These are phyloP conservation scores for Tiliacea aurago DNA, from an alignment of 2,888 invertebrate species.

Conservation along the genomic window DNA sequence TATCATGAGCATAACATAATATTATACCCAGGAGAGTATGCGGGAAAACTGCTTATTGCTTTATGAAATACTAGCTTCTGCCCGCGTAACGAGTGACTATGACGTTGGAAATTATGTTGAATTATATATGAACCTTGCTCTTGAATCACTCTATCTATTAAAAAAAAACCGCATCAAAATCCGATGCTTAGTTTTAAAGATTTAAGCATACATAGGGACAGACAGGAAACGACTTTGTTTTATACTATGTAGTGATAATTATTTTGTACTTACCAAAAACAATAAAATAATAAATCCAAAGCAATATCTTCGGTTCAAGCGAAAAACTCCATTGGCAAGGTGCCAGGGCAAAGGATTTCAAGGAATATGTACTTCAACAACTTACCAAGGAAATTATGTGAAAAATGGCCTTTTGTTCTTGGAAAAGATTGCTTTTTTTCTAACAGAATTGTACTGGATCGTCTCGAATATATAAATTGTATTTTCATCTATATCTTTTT, in stretches of 20 bases:
- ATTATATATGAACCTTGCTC: no score
- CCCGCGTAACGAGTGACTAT: no score
- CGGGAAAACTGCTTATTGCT: slow-evolving; percentile 25
- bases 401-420: slow-evolving; percentile 46
- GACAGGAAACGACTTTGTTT: no score
- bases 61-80: no score
- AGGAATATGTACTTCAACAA: slow-evolving; percentile 47
- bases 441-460: slow-evolving; percentile 1
- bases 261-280: neutral
- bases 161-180: no score
- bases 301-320: slow-evolving; percentile 28
- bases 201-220: no score
- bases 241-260: no score
- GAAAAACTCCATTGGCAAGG: slow-evolving; percentile 39
- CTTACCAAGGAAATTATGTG: slow-evolving; percentile 41
- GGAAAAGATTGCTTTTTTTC: slow-evolving; percentile 39
- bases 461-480: slow-evolving; percentile 11
- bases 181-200: no score
- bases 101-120: no score
- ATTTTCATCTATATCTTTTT: slow-evolving; percentile 1
- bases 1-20: neutral
- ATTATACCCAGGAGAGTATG: neutral
- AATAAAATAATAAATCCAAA: slow-evolving; percentile 27
- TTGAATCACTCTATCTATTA: no score
- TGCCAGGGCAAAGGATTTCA: slow-evolving; percentile 48